Base-by-base conservation (phyloP, 2,797 vertebrate species). In the Pseudochromis fuscus region DNA sequence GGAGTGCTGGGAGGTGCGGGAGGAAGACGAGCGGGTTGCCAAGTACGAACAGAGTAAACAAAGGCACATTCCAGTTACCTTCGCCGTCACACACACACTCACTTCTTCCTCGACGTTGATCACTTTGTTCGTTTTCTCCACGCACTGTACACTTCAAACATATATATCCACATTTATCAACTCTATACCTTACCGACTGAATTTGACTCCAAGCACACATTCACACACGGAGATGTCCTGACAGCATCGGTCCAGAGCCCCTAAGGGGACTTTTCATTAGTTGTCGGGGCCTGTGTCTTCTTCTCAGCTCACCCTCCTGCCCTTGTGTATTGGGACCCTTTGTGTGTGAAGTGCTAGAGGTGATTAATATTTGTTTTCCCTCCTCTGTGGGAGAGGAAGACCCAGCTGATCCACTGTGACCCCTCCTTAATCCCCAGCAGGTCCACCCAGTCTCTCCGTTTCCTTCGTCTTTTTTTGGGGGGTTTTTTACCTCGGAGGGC, bases 361-460 rank as follows among this genome's bases (percentile, higher is more conserved):
- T 95, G 93, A 95, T 95, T 94, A 94, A 94, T 94, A 91, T 94
- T 94, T 95, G 93, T 90, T 94, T 93, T 92, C 67, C 67, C 88
- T 92, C 73, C 89, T 92, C 86, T 79, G 89, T 86, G 89, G 89
- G 83, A 90, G 91, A 95, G 91, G 91, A 93, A 92, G 90, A 87
- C 85, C 87, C 86, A 76, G 86, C 88, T 94, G 93, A 93, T 92
- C 91, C 85, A 71, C 81, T 44, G 76, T 90, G 91, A 93, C 83
- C 88, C 82, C 74, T 72, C 72, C 61, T 49, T 93, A 93, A 93
- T 93, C 91, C 90, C 63, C 67, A 48, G 70, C 63, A 59, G 86
- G 87, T 86, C 64, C 16, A 75, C 73, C 75, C 70, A 66, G 74
- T 75, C 78, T 87, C 79, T 67, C 64, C 3, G 51, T 74, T 86